phyloP scores from a whole-genome alignment of 2,888 invertebrate species.

The Charanyca ferruginea region DNA sequence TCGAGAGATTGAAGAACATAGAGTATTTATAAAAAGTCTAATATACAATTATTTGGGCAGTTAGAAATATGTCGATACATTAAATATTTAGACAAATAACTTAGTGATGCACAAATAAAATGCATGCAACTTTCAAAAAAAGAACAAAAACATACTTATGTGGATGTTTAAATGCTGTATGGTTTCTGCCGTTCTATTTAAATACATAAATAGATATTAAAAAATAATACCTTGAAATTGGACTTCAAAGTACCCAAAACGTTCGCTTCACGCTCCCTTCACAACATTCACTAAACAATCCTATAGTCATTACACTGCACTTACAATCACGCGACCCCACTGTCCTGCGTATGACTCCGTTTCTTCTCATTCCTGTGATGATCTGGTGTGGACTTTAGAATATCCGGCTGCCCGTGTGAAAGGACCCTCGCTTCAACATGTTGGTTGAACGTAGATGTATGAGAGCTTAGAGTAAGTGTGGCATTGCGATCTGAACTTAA shows the following conservation, averaged over 20 bases:
- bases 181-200: too few species aligned
- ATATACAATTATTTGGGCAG: constrained; percentile 13
- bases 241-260: constrained; percentile 38
- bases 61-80: neutral
- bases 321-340: constrained; percentile 85
- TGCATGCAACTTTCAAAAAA: neutral
- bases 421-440: constrained; percentile 75
- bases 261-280: constrained; percentile 27
- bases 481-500: constrained; percentile 85
- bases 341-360: constrained; percentile 82
- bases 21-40: constrained; percentile 7
- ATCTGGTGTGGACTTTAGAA: constrained; percentile 96
- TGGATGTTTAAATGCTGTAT: too few species aligned
- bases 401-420: constrained; percentile 94
- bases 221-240: neutral
- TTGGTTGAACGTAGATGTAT: constrained; percentile 81
- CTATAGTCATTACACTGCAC: constrained; percentile 28
- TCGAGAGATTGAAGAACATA: constrained; percentile 18
- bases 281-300: constrained; percentile 56
- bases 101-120: neutral
- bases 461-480: constrained; percentile 81
- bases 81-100: neutral
- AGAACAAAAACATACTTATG: too few species aligned
- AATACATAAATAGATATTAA: too few species aligned
- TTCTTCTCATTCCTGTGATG: constrained; percentile 92